Conservation (phyloP, 2,888 invertebrate species). For the Drosophila macrospina region DNA sequence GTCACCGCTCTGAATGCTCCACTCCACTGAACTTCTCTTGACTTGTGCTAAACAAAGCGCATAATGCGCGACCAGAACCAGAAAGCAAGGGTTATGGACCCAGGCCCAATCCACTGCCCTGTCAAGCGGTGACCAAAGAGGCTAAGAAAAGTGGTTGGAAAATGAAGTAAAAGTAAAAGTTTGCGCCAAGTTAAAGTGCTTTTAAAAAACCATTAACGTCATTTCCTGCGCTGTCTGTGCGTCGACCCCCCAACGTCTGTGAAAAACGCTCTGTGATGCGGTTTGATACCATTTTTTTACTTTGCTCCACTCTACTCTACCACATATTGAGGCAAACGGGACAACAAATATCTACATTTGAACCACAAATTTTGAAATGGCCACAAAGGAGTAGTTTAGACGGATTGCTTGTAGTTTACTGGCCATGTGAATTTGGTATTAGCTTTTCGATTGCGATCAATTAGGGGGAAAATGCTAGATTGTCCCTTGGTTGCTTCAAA, state of each 20-base stretch:
- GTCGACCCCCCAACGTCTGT: conserved; percentile 8
- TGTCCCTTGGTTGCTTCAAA: not conserved
- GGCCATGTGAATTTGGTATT: not conserved
- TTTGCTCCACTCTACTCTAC: conserved; percentile 13
- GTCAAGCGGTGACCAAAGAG: conserved; percentile 22
- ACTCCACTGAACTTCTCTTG: conserved; percentile 21
- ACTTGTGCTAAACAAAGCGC: conserved; percentile 67
- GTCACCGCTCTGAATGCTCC: conserved; percentile 16
- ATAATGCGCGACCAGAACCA: conserved; percentile 55
- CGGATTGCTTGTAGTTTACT: conserved; percentile 1
- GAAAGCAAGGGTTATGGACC: conserved; percentile 62
- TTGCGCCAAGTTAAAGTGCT: conserved; percentile 77
- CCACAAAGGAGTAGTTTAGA: conserved; percentile 10
- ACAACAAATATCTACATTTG: conserved; percentile 27
- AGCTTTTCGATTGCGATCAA: not conserved
- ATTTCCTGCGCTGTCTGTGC: conserved; percentile 65
- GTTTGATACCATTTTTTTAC: conserved; percentile 29
- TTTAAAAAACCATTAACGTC: conserved; percentile 80
- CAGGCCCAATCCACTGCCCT: conserved; percentile 12
- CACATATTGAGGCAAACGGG: conserved; percentile 21
- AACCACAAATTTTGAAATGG: conserved; percentile 50
- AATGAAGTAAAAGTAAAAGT: conserved; percentile 44
- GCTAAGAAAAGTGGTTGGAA: conserved; percentile 36
- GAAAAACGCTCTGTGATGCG: conserved; percentile 11
- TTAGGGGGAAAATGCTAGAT: too few species aligned